Conservation (phyloP, 2,113 vertebrate genomes). For the Mionectes macconnelli region DNA sequence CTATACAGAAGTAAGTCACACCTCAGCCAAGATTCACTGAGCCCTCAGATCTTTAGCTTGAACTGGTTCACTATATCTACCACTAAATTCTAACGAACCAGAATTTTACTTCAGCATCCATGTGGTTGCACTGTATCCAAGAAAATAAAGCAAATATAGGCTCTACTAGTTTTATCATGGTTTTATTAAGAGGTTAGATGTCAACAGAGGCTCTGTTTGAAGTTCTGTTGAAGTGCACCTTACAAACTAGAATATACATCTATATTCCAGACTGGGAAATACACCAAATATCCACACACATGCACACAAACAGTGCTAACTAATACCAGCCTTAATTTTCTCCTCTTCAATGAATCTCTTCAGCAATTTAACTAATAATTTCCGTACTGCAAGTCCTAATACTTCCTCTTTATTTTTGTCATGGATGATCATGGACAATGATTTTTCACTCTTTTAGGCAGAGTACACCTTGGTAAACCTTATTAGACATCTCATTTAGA, state of each 20-base stretch:
- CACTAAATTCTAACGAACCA: not conserved
- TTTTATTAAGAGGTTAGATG: not conserved
- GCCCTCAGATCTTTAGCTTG: not conserved
- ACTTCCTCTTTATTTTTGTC: not conserved
- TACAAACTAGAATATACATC: not conserved
- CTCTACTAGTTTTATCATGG: not conserved
- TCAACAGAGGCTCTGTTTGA: not conserved
- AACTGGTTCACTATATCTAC: not conserved
- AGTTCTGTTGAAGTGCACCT: not conserved
- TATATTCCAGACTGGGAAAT: not conserved
- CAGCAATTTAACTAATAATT: not conserved
- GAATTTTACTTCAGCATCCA: not conserved
- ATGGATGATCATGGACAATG: not conserved
- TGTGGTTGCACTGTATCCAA: not conserved
- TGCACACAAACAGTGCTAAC: accelerated
- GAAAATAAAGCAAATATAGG: not conserved
- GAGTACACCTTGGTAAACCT: not conserved
- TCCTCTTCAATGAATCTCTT: not conserved
- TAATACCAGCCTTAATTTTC: not conserved
- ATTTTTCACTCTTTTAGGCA: not conserved
- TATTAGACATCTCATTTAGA: not conserved
- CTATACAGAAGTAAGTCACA: not conserved
- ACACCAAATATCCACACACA: not conserved
- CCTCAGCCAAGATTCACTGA: not conserved
- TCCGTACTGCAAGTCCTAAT: not conserved